These are phyloP conservation scores for Cistogaster globosa DNA, from an alignment of 2,888 invertebrate genomes.

Conservation along the genomic window DNA sequence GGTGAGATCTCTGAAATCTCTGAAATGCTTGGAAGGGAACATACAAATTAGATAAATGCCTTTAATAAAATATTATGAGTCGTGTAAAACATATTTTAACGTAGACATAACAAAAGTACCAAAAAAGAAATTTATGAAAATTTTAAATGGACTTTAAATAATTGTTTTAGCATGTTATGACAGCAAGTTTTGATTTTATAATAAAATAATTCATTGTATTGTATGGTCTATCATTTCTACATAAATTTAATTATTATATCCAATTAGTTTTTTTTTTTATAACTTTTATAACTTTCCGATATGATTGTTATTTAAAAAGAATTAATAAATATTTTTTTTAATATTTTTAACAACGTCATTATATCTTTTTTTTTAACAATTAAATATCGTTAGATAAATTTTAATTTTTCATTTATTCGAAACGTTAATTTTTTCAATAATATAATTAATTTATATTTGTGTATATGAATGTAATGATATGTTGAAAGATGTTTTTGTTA, in stretches of 20 bases:
- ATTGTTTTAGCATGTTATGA: too few relatives aligned
- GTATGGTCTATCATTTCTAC: neutral
- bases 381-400: neutral
- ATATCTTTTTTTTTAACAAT: conserved; percentile 11
- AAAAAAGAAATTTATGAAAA: too few relatives aligned
- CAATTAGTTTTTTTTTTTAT: neutral
- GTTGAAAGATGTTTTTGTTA: conserved; percentile 45
- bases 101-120: too few relatives aligned
- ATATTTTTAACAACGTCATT: conserved; percentile 30
- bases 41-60: too few relatives aligned
- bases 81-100: too few relatives aligned
- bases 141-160: too few relatives aligned
- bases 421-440: conserved; percentile 5
- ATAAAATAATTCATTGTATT: neutral
- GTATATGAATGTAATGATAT: conserved; percentile 66
- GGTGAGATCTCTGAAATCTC: too few relatives aligned
- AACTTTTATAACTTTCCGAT: neutral
- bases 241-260: neutral
- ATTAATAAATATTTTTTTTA: neutral
- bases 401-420: neutral
- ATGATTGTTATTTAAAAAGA: neutral
- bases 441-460: conserved; percentile 1
- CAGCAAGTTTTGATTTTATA: too few relatives aligned
- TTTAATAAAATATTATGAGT: too few relatives aligned
- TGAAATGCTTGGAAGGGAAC: too few relatives aligned